Percentiles rank a stretch among this genome's conserved stretches.
These are phyloP conservation scores for Sinelater perroti DNA, from an alignment of 2,888 invertebrate species.

Conservation along the genomic window DNA sequence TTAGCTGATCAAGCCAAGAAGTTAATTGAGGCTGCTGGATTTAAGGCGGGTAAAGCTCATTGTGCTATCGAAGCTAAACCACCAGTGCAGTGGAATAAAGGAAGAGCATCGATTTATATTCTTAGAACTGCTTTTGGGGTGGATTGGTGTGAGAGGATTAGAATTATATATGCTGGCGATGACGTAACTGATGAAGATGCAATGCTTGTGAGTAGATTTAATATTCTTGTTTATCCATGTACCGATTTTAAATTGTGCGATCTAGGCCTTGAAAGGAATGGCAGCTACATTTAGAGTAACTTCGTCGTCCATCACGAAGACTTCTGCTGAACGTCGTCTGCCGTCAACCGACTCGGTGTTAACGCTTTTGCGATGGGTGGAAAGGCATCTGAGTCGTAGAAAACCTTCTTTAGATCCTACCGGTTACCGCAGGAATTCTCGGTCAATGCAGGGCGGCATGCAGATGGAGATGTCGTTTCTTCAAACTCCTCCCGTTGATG, in stretches of 20 bases:
- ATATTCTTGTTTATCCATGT: background rate
- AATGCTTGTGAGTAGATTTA: conserved; percentile 76
- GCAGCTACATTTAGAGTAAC: conserved; percentile 91
- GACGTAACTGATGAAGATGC: conserved; percentile 91
- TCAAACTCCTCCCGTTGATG: conserved; percentile 48
- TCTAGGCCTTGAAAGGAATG: conserved; percentile 89
- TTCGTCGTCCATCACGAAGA: conserved; percentile 83
- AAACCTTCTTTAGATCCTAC: conserved; percentile 68
- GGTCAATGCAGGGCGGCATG: conserved; percentile 73
- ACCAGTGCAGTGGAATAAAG: conserved; percentile 92
- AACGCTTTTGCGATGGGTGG: conserved; percentile 90
- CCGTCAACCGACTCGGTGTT: conserved; percentile 90
- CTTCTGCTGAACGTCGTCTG: conserved; percentile 85
- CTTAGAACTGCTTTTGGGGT: conserved; percentile 88
- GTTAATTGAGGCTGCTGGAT: conserved; percentile 80
- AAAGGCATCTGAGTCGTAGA: conserved; percentile 81
- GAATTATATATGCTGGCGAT: conserved; percentile 90
- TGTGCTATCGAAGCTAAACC: conserved; percentile 92
- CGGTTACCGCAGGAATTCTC: conserved; percentile 68
- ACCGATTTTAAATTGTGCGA: no score
- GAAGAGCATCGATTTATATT: conserved; percentile 89
- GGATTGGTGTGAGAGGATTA: conserved; percentile 90
- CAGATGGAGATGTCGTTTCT: conserved; percentile 82
- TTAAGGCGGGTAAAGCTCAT: conserved; percentile 81
- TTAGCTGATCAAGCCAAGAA: conserved; percentile 77